Percentiles rank a stretch among this genome's conserved stretches.
Evolutionary conservation across 2,113 vertebrate species (phyloP).

Genomic region (Sturnira hondurensis): DNA sequence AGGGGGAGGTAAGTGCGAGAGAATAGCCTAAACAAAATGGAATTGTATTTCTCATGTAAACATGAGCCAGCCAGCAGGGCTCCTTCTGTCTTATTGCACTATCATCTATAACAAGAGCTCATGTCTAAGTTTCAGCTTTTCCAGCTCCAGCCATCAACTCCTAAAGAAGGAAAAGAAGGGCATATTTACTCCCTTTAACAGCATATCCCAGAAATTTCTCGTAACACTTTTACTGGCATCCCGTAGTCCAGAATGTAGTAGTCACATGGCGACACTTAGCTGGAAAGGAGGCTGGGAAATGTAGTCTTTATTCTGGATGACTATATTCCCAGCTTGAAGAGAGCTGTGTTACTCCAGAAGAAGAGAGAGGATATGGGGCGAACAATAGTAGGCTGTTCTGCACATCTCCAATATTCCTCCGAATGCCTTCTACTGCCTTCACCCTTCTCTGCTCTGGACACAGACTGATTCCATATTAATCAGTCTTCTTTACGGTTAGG

Average conservation of each 20-base stretch:
- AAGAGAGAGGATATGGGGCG: neutral
- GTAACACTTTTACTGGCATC: neutral
- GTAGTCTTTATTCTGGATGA: neutral
- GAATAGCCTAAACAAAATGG: neutral
- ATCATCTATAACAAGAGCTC: neutral
- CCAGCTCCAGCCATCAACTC: neutral
- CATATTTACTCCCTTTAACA: neutral
- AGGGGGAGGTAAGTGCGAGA: neutral
- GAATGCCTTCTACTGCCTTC: neutral
- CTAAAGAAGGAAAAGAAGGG: neutral
- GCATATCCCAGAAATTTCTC: neutral
- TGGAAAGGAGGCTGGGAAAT: neutral
- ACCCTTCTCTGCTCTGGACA: neutral
- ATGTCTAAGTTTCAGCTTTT: neutral
- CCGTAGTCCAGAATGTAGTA: neutral
- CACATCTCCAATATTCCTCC: neutral
- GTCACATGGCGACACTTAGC: neutral
- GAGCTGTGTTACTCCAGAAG: neutral
- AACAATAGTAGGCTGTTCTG: neutral
- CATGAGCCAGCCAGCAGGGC: neutral
- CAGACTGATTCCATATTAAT: neutral
- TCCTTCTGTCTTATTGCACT: neutral
- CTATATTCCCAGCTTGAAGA: neutral
- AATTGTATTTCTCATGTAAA: neutral
- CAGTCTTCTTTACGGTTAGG: neutral